Conservation (phyloP, 1,140 invertebrate species). For the Antheraea mylitta region DNA sequence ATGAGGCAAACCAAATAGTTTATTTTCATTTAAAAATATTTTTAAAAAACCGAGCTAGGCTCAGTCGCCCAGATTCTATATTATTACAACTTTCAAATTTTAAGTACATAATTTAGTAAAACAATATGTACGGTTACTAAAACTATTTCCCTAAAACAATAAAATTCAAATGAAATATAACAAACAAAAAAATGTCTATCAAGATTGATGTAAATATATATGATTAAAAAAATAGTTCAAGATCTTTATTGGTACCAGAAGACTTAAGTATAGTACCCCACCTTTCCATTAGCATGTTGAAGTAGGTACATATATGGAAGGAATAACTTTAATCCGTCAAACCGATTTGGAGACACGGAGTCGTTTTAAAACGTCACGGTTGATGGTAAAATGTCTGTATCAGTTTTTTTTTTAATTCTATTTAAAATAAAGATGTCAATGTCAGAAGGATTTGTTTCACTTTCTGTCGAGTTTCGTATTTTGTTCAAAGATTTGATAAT, state of each 20-base stretch:
- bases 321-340: constrained; percentile 57
- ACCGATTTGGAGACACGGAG: constrained; percentile 47
- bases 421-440: not conserved
- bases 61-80: no score
- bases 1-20: no score
- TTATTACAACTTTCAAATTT: no score
- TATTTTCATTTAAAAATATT: no score
- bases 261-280: constrained; percentile 42
- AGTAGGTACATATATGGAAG: constrained; percentile 50
- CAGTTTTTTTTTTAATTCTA: not conserved
- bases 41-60: no score
- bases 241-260: constrained; percentile 48
- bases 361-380: constrained; percentile 24
- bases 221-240: constrained; percentile 35
- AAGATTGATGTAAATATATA: constrained; percentile 11
- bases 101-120: no score
- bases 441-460: not conserved
- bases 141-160: no score
- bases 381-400: constrained; percentile 1
- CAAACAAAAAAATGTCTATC: not conserved
- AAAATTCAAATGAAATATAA: not conserved
- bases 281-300: constrained; percentile 54
- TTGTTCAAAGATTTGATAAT: not conserved
- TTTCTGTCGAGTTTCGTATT: not conserved
- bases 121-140: no score